Evolutionary conservation across 2,888 invertebrate species (phyloP), one percentile per base, ranked within the genome.

Genomic region (Mesoligia furuncula): DNA sequence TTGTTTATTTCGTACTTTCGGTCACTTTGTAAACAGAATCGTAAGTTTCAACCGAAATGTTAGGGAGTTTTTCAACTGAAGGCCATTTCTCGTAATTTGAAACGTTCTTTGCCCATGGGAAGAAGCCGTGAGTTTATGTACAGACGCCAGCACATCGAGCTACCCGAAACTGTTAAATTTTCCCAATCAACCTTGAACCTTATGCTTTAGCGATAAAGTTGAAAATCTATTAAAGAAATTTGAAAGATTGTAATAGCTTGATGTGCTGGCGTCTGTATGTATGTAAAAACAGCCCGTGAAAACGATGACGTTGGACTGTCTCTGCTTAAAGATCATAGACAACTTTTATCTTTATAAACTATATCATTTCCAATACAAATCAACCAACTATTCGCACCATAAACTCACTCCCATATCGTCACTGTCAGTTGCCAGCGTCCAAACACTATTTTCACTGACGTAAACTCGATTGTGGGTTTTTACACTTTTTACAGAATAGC

Each of bases 1-100:
- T 72, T 74, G 67, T 71, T 84, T 71, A 71, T 81, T 80, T 57
- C 62, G 27, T 79, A 42, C 15, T 62, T 61, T 24, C 7, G 20
- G 31, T 66, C 57, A 65, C 15, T 65, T 65, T 59, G 20, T 45
- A 2, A 42, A 24, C 36, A 57, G 11, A 61, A 48, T 39, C 0
- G 6, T 64, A 61, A 39, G n/a, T 48, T 65, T 70, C 5, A 11
- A 36, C 11, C 2, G 11, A 11, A 62, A 62, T 11, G 31, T 9
- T 62, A 20, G 36, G 36, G 11, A 24, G 11, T 62, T 36, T 36
- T 24, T 24, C 0, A 62, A 39, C 62, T 17, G 24, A n/a, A 57
- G 5, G 54, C 11, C n/a, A 57, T 13, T n/a, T n/a, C 11, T 57
- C 5, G 54, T 57, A 5, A 13, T n/a, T n/a, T 11, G n/a, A n/a